Base-by-base conservation (phyloP, 2,113 vertebrate species). In the Otus sunia region DNA sequence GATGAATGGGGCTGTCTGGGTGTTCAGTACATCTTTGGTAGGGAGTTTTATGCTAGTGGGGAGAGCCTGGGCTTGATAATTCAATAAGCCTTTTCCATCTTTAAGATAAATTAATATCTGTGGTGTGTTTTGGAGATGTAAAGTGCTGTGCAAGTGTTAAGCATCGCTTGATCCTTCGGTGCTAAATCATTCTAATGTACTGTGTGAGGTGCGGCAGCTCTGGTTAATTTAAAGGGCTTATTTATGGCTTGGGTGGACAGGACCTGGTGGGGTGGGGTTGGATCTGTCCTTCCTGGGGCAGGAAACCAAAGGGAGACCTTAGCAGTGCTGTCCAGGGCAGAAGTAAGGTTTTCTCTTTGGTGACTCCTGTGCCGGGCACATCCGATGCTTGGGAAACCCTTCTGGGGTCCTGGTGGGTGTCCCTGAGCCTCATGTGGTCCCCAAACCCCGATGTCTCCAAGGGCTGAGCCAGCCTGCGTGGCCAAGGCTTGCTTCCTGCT, bases 141-240 rank as follows among this genome's bases (percentile, higher is more conserved):
- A 97, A 96, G 93, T 92, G 95, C 92, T 94, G 59, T 67, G 67
- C 94, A 90, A 97, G 90, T 96, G 95, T 78, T 94, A 43, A 89
- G 90, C 49, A 16, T 67, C 0, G 19, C 32, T 9, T 53, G 85
- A 84, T 76, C 64, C 90, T 5, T 3, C 0, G 1, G 72, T 90
- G 60, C 79, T 97, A 96, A 95, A 97, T 97, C 95, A 96, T 84
- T 45, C 53, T 79, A 63, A 59, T 8, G 63, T 26, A 34, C 68
- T 4, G 7, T 10, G 73, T 11, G 56, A 78, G 76, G 58, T 41
- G 76, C 3, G 0, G 80, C 19, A 7, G 81, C 58, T 82, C 80
- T 49, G 84, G 37, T 29, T 94, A 36, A 86, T 94, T 94, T 84
- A 84, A 64, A 64, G 47, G 29, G 55, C 14, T 94, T 77, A 56